Percentiles rank a stretch among this genome's conserved stretches.
phyloP scores from a whole-genome alignment of 2,113 vertebrate species.

The Varanus komodoensis region DNA sequence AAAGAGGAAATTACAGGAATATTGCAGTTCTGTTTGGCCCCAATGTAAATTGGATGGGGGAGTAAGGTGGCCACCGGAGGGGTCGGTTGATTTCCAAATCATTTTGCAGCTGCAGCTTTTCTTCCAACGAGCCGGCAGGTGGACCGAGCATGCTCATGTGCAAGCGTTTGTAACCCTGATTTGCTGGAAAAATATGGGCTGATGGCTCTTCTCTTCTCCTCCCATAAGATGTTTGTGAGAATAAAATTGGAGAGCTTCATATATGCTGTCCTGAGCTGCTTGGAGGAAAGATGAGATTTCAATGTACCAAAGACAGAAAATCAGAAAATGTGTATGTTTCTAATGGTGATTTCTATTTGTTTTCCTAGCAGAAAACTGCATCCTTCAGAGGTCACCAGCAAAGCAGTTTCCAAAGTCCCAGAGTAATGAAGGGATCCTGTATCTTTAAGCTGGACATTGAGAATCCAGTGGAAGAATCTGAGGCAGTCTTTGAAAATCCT shows the following conservation, averaged over 20 bases:
- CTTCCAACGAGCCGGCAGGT: too few species aligned
- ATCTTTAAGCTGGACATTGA: conserved; percentile 78
- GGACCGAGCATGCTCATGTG: too few species aligned
- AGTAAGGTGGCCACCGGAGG: too few species aligned
- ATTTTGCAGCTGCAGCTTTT: too few species aligned
- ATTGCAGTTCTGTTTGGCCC: too few species aligned
- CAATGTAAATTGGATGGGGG: too few species aligned
- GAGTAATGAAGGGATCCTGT: conserved; percentile 73
- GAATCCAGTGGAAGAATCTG: conserved; percentile 75
- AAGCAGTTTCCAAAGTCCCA: conserved; percentile 25
- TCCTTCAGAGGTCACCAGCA: conserved; percentile 60
- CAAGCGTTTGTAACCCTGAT: too few species aligned
- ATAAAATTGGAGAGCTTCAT: neutral
- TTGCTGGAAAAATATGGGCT: too few species aligned
- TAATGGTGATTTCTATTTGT: conserved; percentile 33
- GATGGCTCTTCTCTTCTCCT: neutral
- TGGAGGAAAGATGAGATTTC: neutral
- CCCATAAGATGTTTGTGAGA: neutral
- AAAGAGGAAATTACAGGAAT: too few species aligned
- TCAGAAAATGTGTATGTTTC: neutral
- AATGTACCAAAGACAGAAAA: neutral
- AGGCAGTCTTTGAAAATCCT: conserved; percentile 77
- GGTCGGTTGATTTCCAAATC: too few species aligned
- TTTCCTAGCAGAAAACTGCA: conserved; percentile 67
- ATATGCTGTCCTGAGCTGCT: neutral